A percentile compares a stretch with the other conserved stretches of the same genome.
These are phyloP conservation scores for Leptocoma aspasia DNA, from an alignment of 2,113 vertebrate species.

Conservation along the genomic window DNA sequence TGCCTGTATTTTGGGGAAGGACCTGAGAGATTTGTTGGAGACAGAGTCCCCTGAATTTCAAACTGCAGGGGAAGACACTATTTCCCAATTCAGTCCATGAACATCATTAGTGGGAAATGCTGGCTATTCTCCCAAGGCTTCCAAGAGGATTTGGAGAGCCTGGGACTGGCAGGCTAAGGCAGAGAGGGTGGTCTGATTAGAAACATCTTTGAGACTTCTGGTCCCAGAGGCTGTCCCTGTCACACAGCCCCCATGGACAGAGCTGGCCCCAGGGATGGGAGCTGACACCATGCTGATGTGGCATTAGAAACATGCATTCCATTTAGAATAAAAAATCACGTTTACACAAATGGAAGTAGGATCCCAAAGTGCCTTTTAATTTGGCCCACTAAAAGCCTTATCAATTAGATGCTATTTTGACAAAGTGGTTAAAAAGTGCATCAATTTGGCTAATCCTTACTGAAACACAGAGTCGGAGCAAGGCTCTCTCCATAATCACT, in stretches of 20 bases:
- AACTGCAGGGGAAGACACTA: not conserved
- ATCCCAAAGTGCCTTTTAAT: not conserved
- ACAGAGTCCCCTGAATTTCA: not conserved
- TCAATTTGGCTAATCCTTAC: not conserved
- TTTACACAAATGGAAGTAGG: not conserved
- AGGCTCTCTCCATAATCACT: not conserved
- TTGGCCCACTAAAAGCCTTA: conserved; percentile 18
- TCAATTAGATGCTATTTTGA: conserved; percentile 19
- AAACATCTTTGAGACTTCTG: not conserved
- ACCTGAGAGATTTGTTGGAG: not conserved
- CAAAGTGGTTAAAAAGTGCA: conserved; percentile 4
- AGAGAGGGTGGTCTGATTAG: not conserved
- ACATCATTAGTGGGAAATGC: not conserved
- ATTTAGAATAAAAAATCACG: not conserved
- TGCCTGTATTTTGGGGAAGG: not conserved
- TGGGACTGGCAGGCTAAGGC: not conserved
- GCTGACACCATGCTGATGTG: no score
- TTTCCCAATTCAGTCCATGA: not conserved
- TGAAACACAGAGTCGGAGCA: not conserved
- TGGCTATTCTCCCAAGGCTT: not conserved
- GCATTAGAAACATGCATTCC: not conserved
- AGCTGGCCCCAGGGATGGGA: not conserved
- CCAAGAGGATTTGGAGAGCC: not conserved
- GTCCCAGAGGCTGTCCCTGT: not conserved
- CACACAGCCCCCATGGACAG: not conserved